Evolutionary conservation across 2,797 vertebrate species (phyloP).

Genomic region (Eospalax fontanierii): DNA sequence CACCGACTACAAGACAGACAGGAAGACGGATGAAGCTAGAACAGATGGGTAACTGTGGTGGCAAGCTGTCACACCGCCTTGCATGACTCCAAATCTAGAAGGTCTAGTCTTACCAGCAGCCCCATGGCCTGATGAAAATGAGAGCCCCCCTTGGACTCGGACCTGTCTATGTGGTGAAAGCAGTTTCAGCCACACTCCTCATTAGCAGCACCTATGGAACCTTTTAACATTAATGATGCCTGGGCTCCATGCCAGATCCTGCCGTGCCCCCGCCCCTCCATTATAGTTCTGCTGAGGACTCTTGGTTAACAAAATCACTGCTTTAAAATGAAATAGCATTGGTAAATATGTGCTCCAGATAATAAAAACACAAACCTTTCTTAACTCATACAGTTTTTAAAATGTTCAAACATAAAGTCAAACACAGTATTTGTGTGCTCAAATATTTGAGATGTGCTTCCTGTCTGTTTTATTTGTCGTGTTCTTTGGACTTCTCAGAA

Average conservation of each 20-base stretch:
- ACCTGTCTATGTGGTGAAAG: not conserved
- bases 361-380: not conserved
- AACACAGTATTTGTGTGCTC: not conserved
- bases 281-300: not conserved
- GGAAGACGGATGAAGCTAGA: not conserved
- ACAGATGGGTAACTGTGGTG: not conserved
- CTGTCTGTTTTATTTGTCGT: slow-evolving; percentile 9
- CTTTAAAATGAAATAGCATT: slow-evolving; percentile 27
- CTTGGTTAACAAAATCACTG: slow-evolving; percentile 45
- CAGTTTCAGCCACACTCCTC: not conserved
- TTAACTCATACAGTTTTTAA: slow-evolving; percentile 39
- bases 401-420: not conserved
- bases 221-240: not conserved
- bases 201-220: not conserved
- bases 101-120: not conserved
- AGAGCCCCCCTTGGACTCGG: not conserved
- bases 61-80: not conserved
- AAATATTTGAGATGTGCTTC: slow-evolving; percentile 52
- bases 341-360: not conserved
- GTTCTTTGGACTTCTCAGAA: not conserved
- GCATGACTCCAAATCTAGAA: not conserved
- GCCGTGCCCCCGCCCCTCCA: not conserved
- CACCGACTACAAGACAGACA: not conserved
- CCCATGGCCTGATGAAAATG: not conserved
- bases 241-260: not conserved